Conservation (phyloP, 2,113 vertebrate species). For the Spheniscus mendiculus region DNA sequence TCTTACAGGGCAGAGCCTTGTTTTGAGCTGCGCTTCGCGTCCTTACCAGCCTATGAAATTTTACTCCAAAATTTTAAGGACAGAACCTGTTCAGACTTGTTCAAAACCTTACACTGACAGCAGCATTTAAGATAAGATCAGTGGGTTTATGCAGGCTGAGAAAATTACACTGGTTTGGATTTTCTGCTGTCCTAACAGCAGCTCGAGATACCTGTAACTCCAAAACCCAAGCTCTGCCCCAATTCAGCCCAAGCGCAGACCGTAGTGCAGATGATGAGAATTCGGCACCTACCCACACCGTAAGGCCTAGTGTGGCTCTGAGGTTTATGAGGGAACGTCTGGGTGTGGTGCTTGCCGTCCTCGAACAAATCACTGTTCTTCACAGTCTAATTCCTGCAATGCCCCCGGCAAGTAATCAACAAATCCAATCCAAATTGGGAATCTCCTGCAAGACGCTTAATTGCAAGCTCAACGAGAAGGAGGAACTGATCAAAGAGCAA, state of each 20-base stretch:
- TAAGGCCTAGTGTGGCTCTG: background rate
- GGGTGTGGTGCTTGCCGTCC: background rate
- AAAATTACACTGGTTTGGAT: background rate
- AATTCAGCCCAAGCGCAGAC: background rate
- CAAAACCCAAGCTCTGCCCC: background rate
- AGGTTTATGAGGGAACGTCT: rapidly evolving
- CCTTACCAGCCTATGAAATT: background rate
- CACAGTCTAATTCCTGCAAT: background rate
- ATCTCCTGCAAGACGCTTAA: background rate
- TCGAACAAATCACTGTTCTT: rapidly evolving
- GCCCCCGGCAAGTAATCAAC: background rate
- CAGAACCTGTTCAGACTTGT: background rate
- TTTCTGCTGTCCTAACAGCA: background rate
- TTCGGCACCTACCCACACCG: rapidly evolving
- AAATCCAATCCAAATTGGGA: background rate
- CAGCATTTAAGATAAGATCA: background rate
- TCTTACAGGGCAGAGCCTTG: background rate
- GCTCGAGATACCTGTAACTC: background rate
- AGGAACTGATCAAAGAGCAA: background rate
- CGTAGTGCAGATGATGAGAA: rapidly evolving
- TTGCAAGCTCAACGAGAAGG: background rate
- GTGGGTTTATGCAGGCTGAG: background rate
- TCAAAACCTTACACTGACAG: background rate
- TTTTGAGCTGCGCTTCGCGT: background rate
- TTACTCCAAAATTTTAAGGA: background rate